A percentile compares a stretch with the other conserved stretches of the same genome.
These are phyloP conservation scores for Synanthedon formicaeformis DNA, from an alignment of 2,888 invertebrate species.

Conservation along the genomic window DNA sequence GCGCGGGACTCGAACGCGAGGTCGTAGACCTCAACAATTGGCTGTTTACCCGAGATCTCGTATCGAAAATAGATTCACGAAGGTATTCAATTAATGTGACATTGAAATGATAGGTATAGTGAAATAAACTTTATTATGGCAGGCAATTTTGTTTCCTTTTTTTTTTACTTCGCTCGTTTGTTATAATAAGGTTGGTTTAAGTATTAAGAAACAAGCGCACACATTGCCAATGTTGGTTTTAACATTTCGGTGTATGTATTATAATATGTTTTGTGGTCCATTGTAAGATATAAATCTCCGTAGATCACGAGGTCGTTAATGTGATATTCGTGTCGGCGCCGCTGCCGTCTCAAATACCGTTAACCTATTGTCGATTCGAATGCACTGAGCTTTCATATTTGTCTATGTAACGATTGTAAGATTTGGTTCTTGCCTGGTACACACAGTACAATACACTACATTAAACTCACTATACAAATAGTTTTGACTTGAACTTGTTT, in stretches of 20 bases:
- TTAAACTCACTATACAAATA: no score
- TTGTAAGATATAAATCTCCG: slow-evolving; percentile 62
- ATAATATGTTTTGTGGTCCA: slow-evolving; percentile 18
- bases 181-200: no score
- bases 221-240: slow-evolving; percentile 1
- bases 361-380: slow-evolving; percentile 64
- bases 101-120: background rate
- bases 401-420: slow-evolving; percentile 43
- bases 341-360: slow-evolving; percentile 56
- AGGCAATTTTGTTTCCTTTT: no score
- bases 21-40: slow-evolving; percentile 49
- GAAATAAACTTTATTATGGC: background rate
- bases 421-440: slow-evolving; percentile 21
- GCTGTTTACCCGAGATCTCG: slow-evolving; percentile 38
- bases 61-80: slow-evolving; percentile 27
- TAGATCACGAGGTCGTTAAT: slow-evolving; percentile 66
- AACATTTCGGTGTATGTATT: slow-evolving; percentile 15
- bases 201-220: no score
- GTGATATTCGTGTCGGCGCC: slow-evolving; percentile 66
- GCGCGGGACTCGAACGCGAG: slow-evolving; percentile 18
- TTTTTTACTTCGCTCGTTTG: no score
- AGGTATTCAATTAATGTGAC: slow-evolving; percentile 1
- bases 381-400: slow-evolving; percentile 57
- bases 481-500: no score
- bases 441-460: no score